phyloP scores from a whole-genome alignment of 1,140 invertebrate species.

The Cherax quadricarinatus region DNA sequence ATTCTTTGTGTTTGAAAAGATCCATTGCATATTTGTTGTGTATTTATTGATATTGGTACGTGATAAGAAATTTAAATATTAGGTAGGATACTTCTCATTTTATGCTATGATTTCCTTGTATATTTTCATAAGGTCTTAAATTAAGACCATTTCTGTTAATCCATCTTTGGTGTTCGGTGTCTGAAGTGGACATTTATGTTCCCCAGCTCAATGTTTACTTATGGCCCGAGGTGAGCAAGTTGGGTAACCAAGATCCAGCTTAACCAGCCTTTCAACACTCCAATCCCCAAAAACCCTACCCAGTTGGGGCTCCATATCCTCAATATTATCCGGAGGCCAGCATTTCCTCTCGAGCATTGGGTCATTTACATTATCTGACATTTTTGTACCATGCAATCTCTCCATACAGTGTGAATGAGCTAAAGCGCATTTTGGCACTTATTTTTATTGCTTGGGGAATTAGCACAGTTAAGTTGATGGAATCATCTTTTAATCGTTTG shows the following conservation, averaged over 20 bases:
- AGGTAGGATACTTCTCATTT: conserved; percentile 59
- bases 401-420: conserved; percentile 38
- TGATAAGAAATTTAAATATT: conserved; percentile 62
- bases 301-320: not conserved
- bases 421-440: conserved; percentile 52
- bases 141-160: conserved; percentile 41
- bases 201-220: conserved; percentile 32
- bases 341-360: conserved; percentile 25
- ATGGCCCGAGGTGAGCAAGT: conserved; percentile 10
- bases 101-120: conserved; percentile 28
- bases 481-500: conserved; percentile 10
- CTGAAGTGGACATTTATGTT: conserved; percentile 25
- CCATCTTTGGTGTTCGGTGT: conserved; percentile 54
- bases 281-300: not conserved
- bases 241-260: conserved; percentile 18
- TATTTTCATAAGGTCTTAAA: conserved; percentile 51
- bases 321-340: conserved; percentile 27
- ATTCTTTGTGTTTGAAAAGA: conserved; percentile 46
- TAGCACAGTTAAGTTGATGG: conserved; percentile 14
- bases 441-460: conserved; percentile 35
- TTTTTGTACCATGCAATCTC: conserved; percentile 40
- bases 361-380: not conserved
- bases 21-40: conserved; percentile 64
- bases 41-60: conserved; percentile 64
- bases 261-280: conserved; percentile 6